Percentiles rank a stretch among this genome's conserved stretches.
phyloP scores from a whole-genome alignment of 2,113 vertebrate genomes.

The Pluvialis apricaria region DNA sequence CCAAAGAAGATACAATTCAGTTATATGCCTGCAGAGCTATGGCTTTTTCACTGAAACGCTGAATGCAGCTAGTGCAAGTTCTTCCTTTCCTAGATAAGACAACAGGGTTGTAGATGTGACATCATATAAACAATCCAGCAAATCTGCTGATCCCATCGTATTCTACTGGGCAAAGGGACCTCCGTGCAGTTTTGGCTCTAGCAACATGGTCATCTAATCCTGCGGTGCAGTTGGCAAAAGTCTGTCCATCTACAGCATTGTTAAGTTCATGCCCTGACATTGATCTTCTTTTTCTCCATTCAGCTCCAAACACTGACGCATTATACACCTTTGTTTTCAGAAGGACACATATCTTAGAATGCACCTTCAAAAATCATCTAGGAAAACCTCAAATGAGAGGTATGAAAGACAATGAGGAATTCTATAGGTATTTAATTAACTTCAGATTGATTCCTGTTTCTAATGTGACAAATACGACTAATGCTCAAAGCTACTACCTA shows the following conservation, averaged over 20 bases:
- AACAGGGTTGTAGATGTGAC: background rate
- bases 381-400: background rate
- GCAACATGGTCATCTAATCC: background rate
- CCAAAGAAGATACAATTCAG: background rate
- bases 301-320: background rate
- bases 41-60: background rate
- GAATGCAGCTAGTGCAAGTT: background rate
- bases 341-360: background rate
- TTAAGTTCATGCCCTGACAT: background rate
- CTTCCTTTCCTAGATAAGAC: background rate
- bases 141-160: background rate
- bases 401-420: background rate
- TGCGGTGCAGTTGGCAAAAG: background rate
- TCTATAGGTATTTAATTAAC: background rate
- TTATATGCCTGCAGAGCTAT: background rate
- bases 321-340: background rate
- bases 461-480: background rate
- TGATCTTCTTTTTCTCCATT: background rate
- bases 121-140: background rate
- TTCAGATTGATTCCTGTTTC: background rate
- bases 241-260: background rate
- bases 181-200: background rate
- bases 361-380: background rate
- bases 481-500: background rate
- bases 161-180: background rate